Conservation (phyloP, 1,140 invertebrate genomes). For the Aphis gossypii region DNA sequence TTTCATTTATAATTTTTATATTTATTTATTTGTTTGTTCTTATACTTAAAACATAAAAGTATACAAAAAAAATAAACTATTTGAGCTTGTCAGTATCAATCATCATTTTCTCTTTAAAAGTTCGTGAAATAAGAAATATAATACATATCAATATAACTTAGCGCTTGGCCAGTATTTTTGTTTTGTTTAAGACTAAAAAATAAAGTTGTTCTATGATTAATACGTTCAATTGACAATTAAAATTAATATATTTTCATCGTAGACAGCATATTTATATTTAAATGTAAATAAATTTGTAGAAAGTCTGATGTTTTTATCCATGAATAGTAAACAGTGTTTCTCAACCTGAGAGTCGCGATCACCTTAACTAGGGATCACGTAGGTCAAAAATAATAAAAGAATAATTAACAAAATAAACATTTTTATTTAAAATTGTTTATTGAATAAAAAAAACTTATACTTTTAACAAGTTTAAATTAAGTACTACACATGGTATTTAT, state of each 20-base stretch:
- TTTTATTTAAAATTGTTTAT: too few species aligned
- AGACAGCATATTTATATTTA: too few species aligned
- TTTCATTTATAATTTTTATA: background rate
- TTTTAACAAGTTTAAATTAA: too few species aligned
- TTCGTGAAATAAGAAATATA: background rate
- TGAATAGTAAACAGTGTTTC: background rate
- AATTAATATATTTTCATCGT: background rate
- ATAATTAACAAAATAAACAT: too few species aligned
- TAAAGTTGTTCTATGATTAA: background rate
- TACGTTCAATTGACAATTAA: background rate
- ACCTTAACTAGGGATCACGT: too few species aligned
- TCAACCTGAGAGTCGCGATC: too few species aligned
- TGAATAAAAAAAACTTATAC: too few species aligned
- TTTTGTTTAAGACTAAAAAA: background rate
- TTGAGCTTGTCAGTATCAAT: background rate
- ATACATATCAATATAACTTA: background rate
- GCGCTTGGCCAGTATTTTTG: background rate
- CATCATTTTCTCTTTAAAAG: background rate
- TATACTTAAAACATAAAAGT: background rate
- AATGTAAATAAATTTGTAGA: background rate
- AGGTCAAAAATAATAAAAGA: too few species aligned
- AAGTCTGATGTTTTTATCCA: background rate
- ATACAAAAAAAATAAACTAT: background rate
- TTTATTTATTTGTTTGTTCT: background rate
- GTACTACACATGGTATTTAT: too few species aligned